Conservation (phyloP, 2,797 vertebrate genomes). For the Brotula barbata region DNA sequence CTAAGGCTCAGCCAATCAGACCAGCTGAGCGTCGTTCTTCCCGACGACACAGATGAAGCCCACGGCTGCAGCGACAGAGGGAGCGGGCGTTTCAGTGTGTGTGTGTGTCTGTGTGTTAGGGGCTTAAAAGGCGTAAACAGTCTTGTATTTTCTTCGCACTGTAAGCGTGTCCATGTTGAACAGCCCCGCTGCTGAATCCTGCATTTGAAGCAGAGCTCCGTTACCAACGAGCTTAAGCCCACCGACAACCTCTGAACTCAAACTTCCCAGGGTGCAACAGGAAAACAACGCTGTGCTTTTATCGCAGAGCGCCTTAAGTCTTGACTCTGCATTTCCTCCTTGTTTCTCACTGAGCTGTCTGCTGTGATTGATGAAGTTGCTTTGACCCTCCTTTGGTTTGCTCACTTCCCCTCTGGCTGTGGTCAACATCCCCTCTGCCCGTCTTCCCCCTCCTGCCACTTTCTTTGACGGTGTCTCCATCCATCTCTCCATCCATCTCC, state of each 20-base stretch:
- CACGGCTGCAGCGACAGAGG: too few relatives aligned
- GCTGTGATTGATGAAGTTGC: constrained; percentile 70
- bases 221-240: constrained; percentile 9
- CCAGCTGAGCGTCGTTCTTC: too few relatives aligned
- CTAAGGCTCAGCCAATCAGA: too few relatives aligned
- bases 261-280: constrained; percentile 25
- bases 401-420: constrained; percentile 40
- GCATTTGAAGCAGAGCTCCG: background rate
- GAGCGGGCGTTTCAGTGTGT: too few relatives aligned
- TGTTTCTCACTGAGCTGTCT: constrained; percentile 42
- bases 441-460: constrained; percentile 36
- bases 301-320: constrained; percentile 36
- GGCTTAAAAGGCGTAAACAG: too few relatives aligned
- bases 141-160: too few relatives aligned
- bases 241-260: constrained; percentile 18
- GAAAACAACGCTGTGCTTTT: constrained; percentile 29
- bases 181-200: too few relatives aligned
- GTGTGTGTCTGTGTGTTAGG: too few relatives aligned
- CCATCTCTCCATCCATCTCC: too few relatives aligned
- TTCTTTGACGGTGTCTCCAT: too few relatives aligned
- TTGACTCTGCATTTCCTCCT: constrained; percentile 22
- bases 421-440: constrained; percentile 54
- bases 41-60: too few relatives aligned
- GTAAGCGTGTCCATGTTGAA: too few relatives aligned
- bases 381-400: constrained; percentile 57